Evolutionary conservation across 2,797 vertebrate species (phyloP).

Genomic region (Crenuchus spilurus): DNA sequence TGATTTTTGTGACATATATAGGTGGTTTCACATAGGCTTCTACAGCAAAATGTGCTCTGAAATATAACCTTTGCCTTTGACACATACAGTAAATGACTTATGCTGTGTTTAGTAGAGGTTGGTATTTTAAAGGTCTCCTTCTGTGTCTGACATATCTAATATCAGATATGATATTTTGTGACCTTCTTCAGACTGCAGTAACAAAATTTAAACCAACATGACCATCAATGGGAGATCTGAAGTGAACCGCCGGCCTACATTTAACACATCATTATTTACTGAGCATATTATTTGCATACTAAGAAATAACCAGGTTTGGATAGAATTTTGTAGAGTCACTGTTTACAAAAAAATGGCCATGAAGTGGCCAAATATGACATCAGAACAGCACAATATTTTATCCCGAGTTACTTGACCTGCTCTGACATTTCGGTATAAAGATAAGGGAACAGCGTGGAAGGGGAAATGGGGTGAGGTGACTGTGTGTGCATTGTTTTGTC

Average conservation of each 20-base stretch:
- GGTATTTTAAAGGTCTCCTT: background rate
- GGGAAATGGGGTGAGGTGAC: background rate
- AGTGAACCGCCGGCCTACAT: background rate
- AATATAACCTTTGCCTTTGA: background rate
- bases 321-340: background rate
- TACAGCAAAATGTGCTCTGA: background rate
- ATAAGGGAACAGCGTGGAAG: conserved; percentile 19
- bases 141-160: background rate
- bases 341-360: background rate
- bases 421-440: conserved; percentile 45
- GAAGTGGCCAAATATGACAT: background rate
- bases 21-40: too few relatives aligned
- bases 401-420: background rate
- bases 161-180: background rate
- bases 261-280: background rate
- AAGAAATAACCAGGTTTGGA: background rate
- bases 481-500: conserved; percentile 27
- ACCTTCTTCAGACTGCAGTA: background rate
- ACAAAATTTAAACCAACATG: too few relatives aligned
- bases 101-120: background rate
- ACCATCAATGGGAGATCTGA: too few relatives aligned
- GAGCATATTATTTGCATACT: background rate
- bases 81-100: too few relatives aligned
- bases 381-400: conserved; percentile 14
- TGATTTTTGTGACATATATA: too few relatives aligned